These are phyloP conservation scores for Perca flavescens DNA, from an alignment of 2,113 vertebrate genomes.

Conservation along the genomic window DNA sequence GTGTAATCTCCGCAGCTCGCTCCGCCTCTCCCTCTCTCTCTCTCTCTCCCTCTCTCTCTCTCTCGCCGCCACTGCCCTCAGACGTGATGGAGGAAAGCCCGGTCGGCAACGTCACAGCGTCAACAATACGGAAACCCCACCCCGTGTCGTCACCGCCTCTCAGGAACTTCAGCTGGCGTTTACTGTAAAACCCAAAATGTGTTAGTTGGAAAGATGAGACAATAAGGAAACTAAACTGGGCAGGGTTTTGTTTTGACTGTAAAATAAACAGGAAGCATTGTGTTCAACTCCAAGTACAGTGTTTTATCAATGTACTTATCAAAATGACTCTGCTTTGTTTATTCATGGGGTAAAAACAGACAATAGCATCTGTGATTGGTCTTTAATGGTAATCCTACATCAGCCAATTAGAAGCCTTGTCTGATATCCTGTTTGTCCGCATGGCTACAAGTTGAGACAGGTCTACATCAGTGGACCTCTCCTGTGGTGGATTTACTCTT, in stretches of 20 bases:
- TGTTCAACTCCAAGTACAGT: too few relatives aligned
- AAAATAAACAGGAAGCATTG: neutral
- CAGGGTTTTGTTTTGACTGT: neutral
- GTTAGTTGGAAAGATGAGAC: neutral
- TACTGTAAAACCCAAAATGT: neutral
- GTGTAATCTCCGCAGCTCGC: slow-evolving; percentile 58
- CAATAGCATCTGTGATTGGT: neutral
- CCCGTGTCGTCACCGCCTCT: slow-evolving; percentile 54
- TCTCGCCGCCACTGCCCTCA: slow-evolving; percentile 19
- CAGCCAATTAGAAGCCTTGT: neutral
- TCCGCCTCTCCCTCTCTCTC: neutral
- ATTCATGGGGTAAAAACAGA: neutral
- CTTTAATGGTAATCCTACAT: neutral
- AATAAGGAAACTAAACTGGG: neutral
- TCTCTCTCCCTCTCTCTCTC: too few relatives aligned
- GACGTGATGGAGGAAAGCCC: slow-evolving; percentile 85
- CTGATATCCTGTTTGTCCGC: neutral
- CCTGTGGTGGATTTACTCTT: neutral
- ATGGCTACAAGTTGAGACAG: neutral
- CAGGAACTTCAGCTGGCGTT: neutral
- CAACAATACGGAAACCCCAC: slow-evolving; percentile 69
- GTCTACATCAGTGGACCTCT: neutral
- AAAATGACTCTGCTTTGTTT: neutral
- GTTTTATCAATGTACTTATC: neutral
- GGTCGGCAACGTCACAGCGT: slow-evolving; percentile 59